Evolutionary conservation across 2,797 vertebrate species (phyloP).

Genomic region (Macrochelys suwanniensis): DNA sequence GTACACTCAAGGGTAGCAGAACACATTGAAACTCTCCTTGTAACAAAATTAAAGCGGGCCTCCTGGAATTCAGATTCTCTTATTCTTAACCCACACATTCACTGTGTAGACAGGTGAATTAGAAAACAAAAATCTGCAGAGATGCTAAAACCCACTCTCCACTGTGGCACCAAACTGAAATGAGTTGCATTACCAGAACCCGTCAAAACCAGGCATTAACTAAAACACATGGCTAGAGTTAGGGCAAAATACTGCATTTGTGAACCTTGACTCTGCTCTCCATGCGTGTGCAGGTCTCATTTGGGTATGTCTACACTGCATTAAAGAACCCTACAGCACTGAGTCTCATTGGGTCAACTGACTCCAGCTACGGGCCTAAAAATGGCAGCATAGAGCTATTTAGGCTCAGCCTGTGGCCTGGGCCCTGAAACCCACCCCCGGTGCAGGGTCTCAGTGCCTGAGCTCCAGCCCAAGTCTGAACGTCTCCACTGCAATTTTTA

Average conservation of each 20-base stretch:
- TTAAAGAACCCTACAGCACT: not conserved
- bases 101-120: slow-evolving; percentile 56
- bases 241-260: not conserved
- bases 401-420: not conserved
- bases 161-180: not conserved
- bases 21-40: not conserved
- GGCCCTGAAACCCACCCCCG: not conserved
- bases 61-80: not conserved
- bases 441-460: not conserved
- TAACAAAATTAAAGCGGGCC: not conserved
- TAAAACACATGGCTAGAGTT: not conserved
- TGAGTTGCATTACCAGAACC: not conserved
- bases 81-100: not conserved
- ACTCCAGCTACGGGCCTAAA: not conserved
- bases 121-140: not conserved
- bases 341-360: not conserved
- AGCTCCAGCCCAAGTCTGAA: not conserved
- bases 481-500: not conserved
- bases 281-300: not conserved
- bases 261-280: not conserved
- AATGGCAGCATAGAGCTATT: not conserved
- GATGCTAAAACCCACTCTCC: not conserved
- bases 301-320: not conserved
- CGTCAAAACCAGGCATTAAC: not conserved
- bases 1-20: not conserved